phyloP scores from a whole-genome alignment of 2,888 invertebrate species.

The Salpingus planirostris region DNA sequence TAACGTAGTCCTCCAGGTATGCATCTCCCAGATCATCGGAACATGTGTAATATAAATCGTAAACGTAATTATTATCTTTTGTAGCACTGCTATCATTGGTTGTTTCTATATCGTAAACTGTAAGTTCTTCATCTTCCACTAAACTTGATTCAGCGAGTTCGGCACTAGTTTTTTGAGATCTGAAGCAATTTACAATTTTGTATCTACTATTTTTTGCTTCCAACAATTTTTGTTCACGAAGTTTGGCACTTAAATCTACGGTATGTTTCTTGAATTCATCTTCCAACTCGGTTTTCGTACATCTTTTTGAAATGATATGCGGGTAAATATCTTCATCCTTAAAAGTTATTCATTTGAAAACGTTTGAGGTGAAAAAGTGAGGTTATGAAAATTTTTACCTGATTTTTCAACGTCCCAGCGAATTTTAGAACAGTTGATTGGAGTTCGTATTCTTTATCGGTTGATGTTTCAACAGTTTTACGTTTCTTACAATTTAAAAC shows the following conservation, averaged over 20 bases:
- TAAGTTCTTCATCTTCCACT: constrained; percentile 31
- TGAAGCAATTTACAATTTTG: constrained; percentile 51
- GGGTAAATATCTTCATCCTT: constrained; percentile 43
- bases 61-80: constrained; percentile 53
- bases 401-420: constrained; percentile 56
- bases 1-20: constrained; percentile 38
- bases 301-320: constrained; percentile 42
- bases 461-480: constrained; percentile 45
- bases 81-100: constrained; percentile 23
- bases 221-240: constrained; percentile 41
- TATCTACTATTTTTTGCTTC: constrained; percentile 47
- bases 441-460: constrained; percentile 37
- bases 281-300: constrained; percentile 44
- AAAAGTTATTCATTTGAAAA: constrained; percentile 7
- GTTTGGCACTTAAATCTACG: constrained; percentile 41
- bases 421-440: constrained; percentile 63
- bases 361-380: constrained; percentile 8
- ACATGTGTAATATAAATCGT: constrained; percentile 54
- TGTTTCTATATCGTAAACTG: constrained; percentile 52
- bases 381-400: constrained; percentile 47
- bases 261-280: constrained; percentile 43
- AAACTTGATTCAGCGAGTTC: constrained; percentile 20
- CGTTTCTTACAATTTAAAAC: constrained; percentile 62
- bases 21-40: constrained; percentile 42
- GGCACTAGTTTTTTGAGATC: constrained; percentile 35